Conservation (phyloP, 2,113 vertebrate species). For the Origma solitaria region DNA sequence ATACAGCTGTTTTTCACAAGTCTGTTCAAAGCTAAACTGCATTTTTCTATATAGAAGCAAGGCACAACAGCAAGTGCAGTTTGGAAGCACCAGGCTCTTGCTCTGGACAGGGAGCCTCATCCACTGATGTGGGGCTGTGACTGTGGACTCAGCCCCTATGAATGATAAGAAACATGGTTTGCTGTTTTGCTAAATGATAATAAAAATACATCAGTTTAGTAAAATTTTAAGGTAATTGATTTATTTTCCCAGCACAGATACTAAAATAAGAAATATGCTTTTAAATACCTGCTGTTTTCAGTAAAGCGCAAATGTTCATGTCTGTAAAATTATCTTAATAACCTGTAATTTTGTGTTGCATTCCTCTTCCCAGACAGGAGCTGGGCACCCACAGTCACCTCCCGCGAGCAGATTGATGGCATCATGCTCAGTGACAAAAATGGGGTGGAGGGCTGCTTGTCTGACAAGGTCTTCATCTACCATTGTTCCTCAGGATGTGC, state of each 20-base stretch:
- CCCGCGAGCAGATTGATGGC: background rate
- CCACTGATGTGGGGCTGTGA: background rate
- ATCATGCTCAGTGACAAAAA: background rate
- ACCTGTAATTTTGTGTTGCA: background rate
- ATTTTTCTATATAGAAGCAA: background rate
- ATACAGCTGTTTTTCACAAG: background rate
- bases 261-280: background rate
- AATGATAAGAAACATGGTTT: background rate
- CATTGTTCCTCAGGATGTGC: background rate
- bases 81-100: background rate
- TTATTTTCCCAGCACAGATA: background rate
- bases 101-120: background rate
- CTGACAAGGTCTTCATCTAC: background rate
- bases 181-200: background rate
- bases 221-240: background rate
- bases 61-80: background rate
- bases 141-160: fast-evolving
- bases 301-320: background rate
- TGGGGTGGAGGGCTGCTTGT: background rate
- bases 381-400: background rate
- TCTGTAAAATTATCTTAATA: background rate
- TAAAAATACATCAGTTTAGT: background rate
- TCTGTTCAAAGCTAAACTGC: background rate
- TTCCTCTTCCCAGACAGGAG: background rate
- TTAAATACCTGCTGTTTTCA: background rate